Evolutionary conservation across 1,140 invertebrate species (phyloP), one percentile per base, ranked within the genome.

Genomic region (Coelopa frigida): DNA sequence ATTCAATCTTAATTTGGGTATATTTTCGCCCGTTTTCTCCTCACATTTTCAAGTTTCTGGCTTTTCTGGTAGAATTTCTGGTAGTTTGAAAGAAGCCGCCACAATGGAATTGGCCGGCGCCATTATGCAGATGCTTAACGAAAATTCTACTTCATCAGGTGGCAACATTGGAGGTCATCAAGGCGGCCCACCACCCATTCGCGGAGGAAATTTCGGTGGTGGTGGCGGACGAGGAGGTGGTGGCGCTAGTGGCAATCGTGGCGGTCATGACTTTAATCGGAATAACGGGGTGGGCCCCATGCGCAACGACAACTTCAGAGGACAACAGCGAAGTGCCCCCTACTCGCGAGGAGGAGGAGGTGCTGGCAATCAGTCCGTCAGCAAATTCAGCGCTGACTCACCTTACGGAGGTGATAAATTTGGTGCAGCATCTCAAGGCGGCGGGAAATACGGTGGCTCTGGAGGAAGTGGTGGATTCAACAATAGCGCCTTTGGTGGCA

Each of bases 291-390:
- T 29, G 45, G 44, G 44, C 2, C 15, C 39, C 8, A 37, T 44
- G 10, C 37, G 46, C 4, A 47, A 47, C 17, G 29, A 47, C 23
- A n/a, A 44, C 5, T 36, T 36, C 17, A 55, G 56, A 54, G 54
- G 56, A 54, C 49, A 43, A 39, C 67, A 56, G 51, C 63, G 59
- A 44, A 60, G 26, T 52, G 58, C 56, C 3, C 65, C 69, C 5
- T 70, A 68, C 23, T 61, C 68, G 20, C 62, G 68, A 20, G 50
- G 51, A 21, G 53, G 54, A 43, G 58, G 58, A 29, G 43, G 35
- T 40, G 12, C 21, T 8, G 18, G 10, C 11, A n/a, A n/a, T n/a
- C n/a, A n/a, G n/a, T n/a, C n/a, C n/a, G n/a, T n/a, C n/a, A n/a
- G n/a, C n/a, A n/a, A n/a, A n/a, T n/a, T n/a, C n/a, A n/a, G n/a